Evolutionary conservation across 2,113 vertebrate genomes (phyloP).

Genomic region (Zapornia atra): DNA sequence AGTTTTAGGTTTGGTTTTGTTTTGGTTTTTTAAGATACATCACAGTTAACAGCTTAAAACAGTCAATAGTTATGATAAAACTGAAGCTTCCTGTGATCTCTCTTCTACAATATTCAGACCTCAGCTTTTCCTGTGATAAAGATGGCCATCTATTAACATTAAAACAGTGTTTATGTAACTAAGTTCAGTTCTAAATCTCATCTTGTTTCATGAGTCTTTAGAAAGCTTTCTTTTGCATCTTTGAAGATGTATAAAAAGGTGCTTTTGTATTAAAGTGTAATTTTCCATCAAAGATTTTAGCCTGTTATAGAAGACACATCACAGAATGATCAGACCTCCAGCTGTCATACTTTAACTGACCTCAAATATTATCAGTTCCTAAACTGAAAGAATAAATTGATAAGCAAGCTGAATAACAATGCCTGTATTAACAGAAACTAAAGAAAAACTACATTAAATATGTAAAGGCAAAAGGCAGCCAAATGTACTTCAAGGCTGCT

Average conservation of each 20-base stretch:
- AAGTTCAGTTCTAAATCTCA: background rate
- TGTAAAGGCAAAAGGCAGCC: background rate
- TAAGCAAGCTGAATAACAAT: background rate
- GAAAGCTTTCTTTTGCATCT: background rate
- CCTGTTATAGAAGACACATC: background rate
- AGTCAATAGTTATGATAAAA: background rate
- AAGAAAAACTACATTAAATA: background rate
- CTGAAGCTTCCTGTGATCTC: background rate
- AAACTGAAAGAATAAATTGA: background rate
- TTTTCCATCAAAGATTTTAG: background rate
- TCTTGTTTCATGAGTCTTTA: background rate
- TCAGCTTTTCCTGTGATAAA: too few species aligned
- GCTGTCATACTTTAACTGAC: background rate
- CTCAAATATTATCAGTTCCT: background rate
- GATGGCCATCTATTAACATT: background rate
- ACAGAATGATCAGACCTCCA: background rate
- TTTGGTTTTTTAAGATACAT: background rate
- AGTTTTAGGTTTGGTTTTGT: background rate
- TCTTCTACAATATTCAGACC: background rate
- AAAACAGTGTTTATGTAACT: background rate
- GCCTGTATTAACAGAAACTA: background rate
- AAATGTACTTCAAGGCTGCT: background rate
- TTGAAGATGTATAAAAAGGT: background rate
- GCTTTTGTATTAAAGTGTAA: background rate
- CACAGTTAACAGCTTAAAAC: background rate